These are phyloP conservation scores for Strigops habroptila DNA, from an alignment of 2,113 vertebrate genomes.

Conservation along the genomic window DNA sequence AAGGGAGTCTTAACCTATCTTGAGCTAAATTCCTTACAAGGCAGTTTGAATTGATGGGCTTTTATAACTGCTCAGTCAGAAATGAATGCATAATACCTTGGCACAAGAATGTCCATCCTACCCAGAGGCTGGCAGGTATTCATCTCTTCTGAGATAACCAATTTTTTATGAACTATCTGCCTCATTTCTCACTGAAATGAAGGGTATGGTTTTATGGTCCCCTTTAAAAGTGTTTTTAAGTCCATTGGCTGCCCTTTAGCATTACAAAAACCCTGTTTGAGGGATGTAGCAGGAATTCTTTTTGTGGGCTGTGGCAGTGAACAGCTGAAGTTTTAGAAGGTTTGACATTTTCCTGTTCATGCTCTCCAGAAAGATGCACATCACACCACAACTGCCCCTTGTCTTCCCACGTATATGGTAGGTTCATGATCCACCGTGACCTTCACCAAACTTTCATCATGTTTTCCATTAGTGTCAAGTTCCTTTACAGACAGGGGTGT, in stretches of 20 bases:
- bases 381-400: background rate
- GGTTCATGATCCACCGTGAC: accelerated
- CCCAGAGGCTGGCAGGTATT: background rate
- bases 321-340: background rate
- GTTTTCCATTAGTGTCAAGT: background rate
- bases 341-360: background rate
- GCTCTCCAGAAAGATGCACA: background rate
- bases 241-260: background rate
- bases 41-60: background rate
- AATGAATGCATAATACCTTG: background rate
- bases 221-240: background rate
- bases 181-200: background rate
- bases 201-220: background rate
- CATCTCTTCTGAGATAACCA: background rate
- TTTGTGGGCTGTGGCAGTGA: background rate
- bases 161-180: background rate
- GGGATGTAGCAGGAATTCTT: background rate
- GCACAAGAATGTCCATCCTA: background rate
- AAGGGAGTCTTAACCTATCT: background rate
- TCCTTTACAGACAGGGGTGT: background rate
- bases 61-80: background rate
- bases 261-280: background rate
- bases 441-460: accelerated
- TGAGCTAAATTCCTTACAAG: background rate
- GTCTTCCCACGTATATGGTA: background rate